These are phyloP conservation scores for Diarsia mendica DNA, from an alignment of 2,888 invertebrate species.

Conservation along the genomic window DNA sequence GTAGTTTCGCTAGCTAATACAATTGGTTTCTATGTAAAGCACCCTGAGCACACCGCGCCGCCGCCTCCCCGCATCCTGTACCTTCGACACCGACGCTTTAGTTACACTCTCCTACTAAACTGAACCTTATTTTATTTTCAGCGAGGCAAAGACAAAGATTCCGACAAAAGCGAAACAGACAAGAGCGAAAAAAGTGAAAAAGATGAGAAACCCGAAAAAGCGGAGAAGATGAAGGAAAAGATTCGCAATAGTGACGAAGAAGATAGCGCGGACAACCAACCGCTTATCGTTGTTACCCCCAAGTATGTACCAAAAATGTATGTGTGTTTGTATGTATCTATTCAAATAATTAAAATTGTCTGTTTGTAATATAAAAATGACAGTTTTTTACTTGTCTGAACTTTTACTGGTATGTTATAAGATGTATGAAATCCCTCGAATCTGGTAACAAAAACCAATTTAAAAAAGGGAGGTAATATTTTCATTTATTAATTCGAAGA, in stretches of 20 bases:
- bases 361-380: too few species aligned
- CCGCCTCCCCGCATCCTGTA: slow-evolving; percentile 71
- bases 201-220: slow-evolving; percentile 80
- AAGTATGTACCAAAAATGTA: slow-evolving; percentile 83
- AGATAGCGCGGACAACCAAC: slow-evolving; percentile 88
- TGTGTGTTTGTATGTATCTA: too few species aligned
- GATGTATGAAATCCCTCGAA: too few species aligned
- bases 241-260: slow-evolving; percentile 84
- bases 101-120: slow-evolving; percentile 69
- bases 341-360: too few species aligned
- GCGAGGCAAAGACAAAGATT: slow-evolving; percentile 85
- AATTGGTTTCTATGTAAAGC: background rate
- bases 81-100: background rate
- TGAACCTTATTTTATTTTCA: slow-evolving; percentile 63
- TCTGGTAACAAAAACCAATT: too few species aligned
- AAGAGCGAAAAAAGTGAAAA: slow-evolving; percentile 86
- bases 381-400: too few species aligned
- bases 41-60: slow-evolving; percentile 78
- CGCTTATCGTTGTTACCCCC: slow-evolving; percentile 80
- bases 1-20: background rate
- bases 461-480: too few species aligned
- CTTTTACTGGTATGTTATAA: background rate
- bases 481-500: too few species aligned
- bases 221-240: slow-evolving; percentile 82
- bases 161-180: slow-evolving; percentile 87